Percentiles rank a stretch among this genome's conserved stretches.
These are phyloP conservation scores for Pandion haliaetus DNA, from an alignment of 2,113 vertebrate species.

Conservation along the genomic window DNA sequence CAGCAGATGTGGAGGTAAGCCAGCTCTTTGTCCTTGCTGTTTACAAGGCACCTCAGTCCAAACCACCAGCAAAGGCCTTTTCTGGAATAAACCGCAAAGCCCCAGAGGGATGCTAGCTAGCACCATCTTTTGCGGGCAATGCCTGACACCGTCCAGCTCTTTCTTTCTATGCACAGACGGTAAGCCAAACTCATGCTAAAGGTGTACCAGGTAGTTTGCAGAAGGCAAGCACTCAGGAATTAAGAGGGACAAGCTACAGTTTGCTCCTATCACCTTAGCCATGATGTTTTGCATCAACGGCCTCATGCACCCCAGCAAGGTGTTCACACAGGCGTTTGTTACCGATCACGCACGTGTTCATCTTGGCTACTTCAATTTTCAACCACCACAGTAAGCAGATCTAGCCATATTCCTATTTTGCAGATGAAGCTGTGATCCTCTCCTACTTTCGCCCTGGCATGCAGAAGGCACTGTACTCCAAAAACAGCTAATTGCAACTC, in stretches of 20 bases:
- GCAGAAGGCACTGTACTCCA: not conserved
- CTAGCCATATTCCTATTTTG: not conserved
- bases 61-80: no score
- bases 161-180: accelerated
- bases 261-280: not conserved
- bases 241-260: not conserved
- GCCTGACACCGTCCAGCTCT: not conserved
- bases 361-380: not conserved
- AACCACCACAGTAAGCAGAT: not conserved
- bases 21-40: not conserved
- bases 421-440: not conserved
- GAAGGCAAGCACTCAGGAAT: not conserved
- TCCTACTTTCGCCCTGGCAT: not conserved
- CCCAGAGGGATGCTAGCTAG: not conserved
- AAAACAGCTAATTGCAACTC: not conserved
- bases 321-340: not conserved
- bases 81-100: not conserved
- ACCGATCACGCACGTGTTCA: accelerated
- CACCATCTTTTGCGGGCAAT: not conserved
- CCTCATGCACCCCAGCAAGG: not conserved
- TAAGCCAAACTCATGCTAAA: accelerated
- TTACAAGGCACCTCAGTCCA: accelerated
- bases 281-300: not conserved
- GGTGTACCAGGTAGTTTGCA: not conserved
- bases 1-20: not conserved